Base-by-base conservation (phyloP, 1,140 invertebrate genomes). In the Drosophila kikkawai region DNA sequence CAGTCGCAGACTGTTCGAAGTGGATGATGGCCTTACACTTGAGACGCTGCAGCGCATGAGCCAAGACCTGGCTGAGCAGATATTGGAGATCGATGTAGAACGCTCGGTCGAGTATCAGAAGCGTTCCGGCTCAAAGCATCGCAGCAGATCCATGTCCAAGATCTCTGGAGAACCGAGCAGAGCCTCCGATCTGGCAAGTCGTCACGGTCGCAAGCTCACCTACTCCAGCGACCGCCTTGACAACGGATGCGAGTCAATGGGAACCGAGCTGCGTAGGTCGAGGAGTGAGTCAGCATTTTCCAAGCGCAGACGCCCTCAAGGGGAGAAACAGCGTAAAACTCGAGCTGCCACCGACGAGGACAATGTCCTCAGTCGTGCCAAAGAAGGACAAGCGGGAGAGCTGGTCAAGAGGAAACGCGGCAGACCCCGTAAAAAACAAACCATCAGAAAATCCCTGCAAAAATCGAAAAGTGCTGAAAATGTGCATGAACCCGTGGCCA, bases 171-270 rank as follows among this genome's bases (percentile, higher is more conserved):
- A 77, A 22, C 42, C 57, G 17, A 11, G 7, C 34, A 9, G 39
- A 15, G 48, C 39, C 48, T 51, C 22, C n/a, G 22, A 39, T 47
- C 39, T 34, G 6, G 15, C 15, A n/a, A 26, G 45, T 19, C 65
- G 55, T 9, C 80, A 87, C 55, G 63, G 80, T 15, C 84, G 84
- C 55, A 88, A 88, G 53, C 64, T 88, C 4, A 79, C 84, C 9
- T 88, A 90, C 36, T 90, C 84, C 8, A 80, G 76, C 36, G 84
- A 87, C 11, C 34, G 58, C 8, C 41, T 87, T 13, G 45, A 88
- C 22, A 63, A 65, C n/a, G 53, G 53, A n/a, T 12, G 7, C 7
- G 29, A 47, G 19, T 6, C 55, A 0, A 15, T 12, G 8, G 22
- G 12, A 5, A 73, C 22, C 12, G 5, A 50, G 12, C 19, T 75